Conservation (phyloP, 30 jellyfish, hydroid and myxozoan genomes). For the Euphysa ruthae region DNA sequence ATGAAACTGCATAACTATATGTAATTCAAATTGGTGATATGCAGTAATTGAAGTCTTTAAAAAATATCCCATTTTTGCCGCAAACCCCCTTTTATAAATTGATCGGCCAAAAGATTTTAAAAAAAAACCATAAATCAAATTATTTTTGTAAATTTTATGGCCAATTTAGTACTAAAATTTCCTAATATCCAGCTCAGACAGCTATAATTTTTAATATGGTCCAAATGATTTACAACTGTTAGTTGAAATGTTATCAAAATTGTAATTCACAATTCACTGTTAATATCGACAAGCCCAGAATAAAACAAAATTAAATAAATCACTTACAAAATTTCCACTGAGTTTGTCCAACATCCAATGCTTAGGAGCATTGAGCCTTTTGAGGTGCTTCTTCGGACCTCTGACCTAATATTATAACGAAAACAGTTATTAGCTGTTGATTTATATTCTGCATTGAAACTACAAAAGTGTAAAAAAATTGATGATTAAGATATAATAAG, state of each 20-base stretch:
- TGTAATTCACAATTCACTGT: not conserved
- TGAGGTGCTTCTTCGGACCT: conserved; percentile 99
- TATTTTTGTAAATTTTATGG: too few species aligned
- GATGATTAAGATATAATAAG: not conserved
- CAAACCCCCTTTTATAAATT: too few species aligned
- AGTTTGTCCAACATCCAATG: conserved; percentile 99
- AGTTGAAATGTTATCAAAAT: not conserved
- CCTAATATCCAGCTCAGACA: not conserved
- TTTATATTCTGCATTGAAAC: too few species aligned
- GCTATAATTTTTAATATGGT: not conserved
- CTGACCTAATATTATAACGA: conserved; percentile 58
- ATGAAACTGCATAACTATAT: too few species aligned
- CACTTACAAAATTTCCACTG: conserved; percentile 87
- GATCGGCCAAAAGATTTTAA: too few species aligned
- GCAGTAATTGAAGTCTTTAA: too few species aligned
- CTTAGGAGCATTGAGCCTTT: conserved; percentile 98
- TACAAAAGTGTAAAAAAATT: not conserved
- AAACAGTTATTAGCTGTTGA: not conserved
- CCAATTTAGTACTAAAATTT: too few species aligned
- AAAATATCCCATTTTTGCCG: too few species aligned
- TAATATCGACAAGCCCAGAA: not conserved
- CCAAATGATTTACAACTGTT: not conserved
- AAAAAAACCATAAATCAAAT: too few species aligned
- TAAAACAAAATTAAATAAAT: not conserved
- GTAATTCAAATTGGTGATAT: too few species aligned